phyloP scores from a whole-genome alignment of 2,113 vertebrate genomes.

The Cephalopterus ornatus region DNA sequence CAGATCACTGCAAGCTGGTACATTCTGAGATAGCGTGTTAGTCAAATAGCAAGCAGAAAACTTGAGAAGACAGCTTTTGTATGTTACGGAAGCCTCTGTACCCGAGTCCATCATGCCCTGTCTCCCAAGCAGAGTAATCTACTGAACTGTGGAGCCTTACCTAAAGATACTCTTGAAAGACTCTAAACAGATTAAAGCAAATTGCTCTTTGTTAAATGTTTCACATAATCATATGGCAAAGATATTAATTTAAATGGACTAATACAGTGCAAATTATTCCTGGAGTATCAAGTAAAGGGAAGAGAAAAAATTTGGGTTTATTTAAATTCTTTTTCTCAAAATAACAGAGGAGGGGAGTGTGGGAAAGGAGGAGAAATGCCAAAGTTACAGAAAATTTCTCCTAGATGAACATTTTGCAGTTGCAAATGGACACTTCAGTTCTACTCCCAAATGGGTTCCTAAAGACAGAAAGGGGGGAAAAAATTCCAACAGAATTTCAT shows the following conservation, averaged over 20 bases:
- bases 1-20: background rate
- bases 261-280: background rate
- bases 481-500: background rate
- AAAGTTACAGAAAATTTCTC: background rate
- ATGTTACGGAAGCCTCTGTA: background rate
- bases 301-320: background rate
- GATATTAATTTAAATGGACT: background rate
- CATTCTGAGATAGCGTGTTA: background rate
- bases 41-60: background rate
- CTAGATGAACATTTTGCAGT: background rate
- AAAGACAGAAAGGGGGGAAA: background rate
- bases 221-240: background rate
- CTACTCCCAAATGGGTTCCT: background rate
- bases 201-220: background rate
- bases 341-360: background rate
- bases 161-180: background rate
- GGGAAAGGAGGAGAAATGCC: background rate
- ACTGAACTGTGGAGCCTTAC: background rate
- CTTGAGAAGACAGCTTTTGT: background rate
- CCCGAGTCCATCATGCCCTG: background rate
- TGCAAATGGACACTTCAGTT: background rate
- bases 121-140: background rate
- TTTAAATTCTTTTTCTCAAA: background rate
- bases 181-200: background rate
- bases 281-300: background rate